Conservation (phyloP, 1,140 invertebrate genomes). For the Diachasma alloeum region DNA sequence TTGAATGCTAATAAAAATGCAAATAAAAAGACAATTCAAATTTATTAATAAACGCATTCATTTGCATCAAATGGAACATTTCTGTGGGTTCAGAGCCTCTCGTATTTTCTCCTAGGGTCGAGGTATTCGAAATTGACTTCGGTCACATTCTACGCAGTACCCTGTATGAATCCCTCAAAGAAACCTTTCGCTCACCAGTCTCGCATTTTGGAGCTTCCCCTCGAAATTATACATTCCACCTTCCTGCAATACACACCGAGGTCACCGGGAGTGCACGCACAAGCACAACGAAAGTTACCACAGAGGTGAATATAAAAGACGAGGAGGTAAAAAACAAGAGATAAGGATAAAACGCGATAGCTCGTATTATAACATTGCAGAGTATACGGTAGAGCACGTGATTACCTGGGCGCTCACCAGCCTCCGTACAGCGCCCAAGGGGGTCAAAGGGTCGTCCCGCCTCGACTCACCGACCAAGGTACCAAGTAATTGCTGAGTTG, state of each 20-base stretch:
- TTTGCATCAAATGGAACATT: no score
- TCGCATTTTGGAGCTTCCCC: conserved; percentile 28
- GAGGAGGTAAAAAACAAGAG: neutral
- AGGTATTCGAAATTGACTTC: no score
- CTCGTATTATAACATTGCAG: conserved; percentile 19
- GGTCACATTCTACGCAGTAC: no score
- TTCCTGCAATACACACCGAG: neutral
- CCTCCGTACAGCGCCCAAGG: conserved; percentile 18
- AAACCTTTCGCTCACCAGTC: neutral
- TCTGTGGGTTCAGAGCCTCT: no score
- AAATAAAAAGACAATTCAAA: no score
- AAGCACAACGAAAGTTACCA: neutral
- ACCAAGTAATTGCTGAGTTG: conserved; percentile 32
- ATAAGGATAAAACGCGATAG: conserved; percentile 16
- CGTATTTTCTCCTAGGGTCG: no score
- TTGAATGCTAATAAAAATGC: no score
- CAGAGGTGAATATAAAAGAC: neutral
- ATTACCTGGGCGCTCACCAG: conserved; percentile 37
- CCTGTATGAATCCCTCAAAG: neutral
- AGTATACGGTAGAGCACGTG: conserved; percentile 36
- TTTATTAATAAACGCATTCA: no score
- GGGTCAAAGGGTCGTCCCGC: conserved; percentile 36
- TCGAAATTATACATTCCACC: conserved; percentile 31
- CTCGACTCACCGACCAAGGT: conserved; percentile 34
- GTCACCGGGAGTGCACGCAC: neutral